Evolutionary conservation across 2,113 vertebrate species (phyloP), one percentile per base, ranked within the genome.

Genomic region (Conger conger): DNA sequence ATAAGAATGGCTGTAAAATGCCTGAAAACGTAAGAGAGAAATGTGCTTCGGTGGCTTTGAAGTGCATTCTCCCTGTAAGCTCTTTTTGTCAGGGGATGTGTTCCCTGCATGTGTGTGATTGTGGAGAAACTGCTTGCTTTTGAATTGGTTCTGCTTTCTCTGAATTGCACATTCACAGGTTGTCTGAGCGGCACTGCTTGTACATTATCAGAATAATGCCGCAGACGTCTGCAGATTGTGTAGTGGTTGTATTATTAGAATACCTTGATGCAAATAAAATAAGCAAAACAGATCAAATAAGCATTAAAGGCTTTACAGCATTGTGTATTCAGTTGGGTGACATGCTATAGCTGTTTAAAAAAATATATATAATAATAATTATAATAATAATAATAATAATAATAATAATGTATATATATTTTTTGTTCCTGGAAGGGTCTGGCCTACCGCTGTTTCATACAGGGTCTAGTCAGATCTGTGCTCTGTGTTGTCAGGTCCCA

Each of bases 371-470:
- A n/a, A n/a, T n/a, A n/a, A n/a, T n/a, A n/a, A n/a, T n/a, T n/a
- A n/a, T n/a, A n/a, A n/a, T n/a, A n/a, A n/a, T n/a, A n/a, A n/a
- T n/a, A n/a, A n/a, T n/a, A n/a, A n/a, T n/a, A n/a, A n/a, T n/a
- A n/a, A n/a, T n/a, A n/a, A n/a, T n/a, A n/a, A n/a, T n/a, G n/a
- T n/a, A n/a, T n/a, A n/a, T n/a, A n/a, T n/a, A n/a, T n/a, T 60
- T 17, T 20, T 76, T 57, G 68, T 83, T 80, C 77, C 83, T 82
- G 79, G 86, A 77, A 82, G 78, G 76, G 8, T 30, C 80, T 42
- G 40, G 80, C 79, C 76, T 79, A 81, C 42, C 76, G n/a, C 82
- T 79, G 82, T 89, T 81, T 87, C 88, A 88, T 76, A 73, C 87
- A 81, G 53, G 20, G 45, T 40, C 42, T 40, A 18, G 4, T 50